These are phyloP conservation scores for Isoperla grammatica DNA, from an alignment of 2,888 invertebrate species.

Conservation along the genomic window DNA sequence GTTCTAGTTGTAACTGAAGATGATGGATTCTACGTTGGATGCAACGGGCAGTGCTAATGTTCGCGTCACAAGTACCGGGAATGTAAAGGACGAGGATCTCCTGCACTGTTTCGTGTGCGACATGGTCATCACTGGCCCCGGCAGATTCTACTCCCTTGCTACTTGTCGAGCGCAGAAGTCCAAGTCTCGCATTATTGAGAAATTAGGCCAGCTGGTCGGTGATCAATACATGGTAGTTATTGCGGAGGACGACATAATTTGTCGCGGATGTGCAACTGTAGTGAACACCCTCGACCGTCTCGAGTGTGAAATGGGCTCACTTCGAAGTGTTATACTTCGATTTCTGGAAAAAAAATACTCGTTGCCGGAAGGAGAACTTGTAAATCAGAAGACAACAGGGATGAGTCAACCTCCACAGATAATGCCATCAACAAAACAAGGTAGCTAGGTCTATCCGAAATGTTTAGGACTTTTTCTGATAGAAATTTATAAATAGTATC, in stretches of 20 bases:
- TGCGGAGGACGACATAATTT: constrained; percentile 43
- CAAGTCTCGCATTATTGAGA: constrained; percentile 40
- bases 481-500: no score
- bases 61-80: background rate
- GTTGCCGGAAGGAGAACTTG: constrained; percentile 40
- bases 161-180: constrained; percentile 41
- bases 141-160: constrained; percentile 40
- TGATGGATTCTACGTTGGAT: no score
- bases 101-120: constrained; percentile 42
- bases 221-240: constrained; percentile 44
- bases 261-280: constrained; percentile 42
- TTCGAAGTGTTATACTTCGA: constrained; percentile 38
- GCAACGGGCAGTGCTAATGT: no score
- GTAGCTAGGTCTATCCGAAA: background rate
- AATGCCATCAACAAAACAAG: constrained; percentile 23
- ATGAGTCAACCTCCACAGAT: constrained; percentile 38
- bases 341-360: constrained; percentile 43
- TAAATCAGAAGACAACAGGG: constrained; percentile 34
- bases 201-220: constrained; percentile 43
- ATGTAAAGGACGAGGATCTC: constrained; percentile 28
- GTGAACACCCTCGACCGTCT: constrained; percentile 42
- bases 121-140: constrained; percentile 39
- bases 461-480: no score
- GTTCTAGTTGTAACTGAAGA: no score
- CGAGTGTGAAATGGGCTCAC: constrained; percentile 40